These are phyloP conservation scores for Drosophila sucinea DNA, from an alignment of 1,140 invertebrate genomes.

Conservation along the genomic window DNA sequence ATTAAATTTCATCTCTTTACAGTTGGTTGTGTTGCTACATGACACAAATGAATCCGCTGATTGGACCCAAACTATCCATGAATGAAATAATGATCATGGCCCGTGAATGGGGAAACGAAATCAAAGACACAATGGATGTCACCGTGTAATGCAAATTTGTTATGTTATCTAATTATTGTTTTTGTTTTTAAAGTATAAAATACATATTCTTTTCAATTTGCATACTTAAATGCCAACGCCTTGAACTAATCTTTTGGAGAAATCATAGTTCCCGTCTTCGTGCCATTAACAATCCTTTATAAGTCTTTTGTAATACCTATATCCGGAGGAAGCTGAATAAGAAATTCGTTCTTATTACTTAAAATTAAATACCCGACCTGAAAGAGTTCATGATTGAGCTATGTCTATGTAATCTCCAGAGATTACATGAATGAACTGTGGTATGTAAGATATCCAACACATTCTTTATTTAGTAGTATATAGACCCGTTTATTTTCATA, in stretches of 20 bases:
- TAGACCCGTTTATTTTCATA: no score
- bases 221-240: background rate
- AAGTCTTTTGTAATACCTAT: no score
- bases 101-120: slow-evolving; percentile 89
- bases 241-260: background rate
- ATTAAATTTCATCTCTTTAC: slow-evolving; percentile 28
- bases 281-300: no score
- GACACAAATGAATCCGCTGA: slow-evolving; percentile 97
- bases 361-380: no score
- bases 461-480: no score
- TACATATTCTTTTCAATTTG: slow-evolving; percentile 5
- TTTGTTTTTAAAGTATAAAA: slow-evolving; percentile 16
- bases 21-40: slow-evolving; percentile 96
- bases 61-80: slow-evolving; percentile 92
- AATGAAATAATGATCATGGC: slow-evolving; percentile 90
- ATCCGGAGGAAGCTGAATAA: no score
- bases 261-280: no score
- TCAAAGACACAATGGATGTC: slow-evolving; percentile 65
- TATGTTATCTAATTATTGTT: slow-evolving; percentile 16
- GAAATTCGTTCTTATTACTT: no score
- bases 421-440: no score
- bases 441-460: no score
- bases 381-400: no score
- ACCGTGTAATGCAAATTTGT: slow-evolving; percentile 23
- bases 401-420: no score